phyloP scores from a whole-genome alignment of 2,888 invertebrate genomes.

The Tetramorium bicarinatum region DNA sequence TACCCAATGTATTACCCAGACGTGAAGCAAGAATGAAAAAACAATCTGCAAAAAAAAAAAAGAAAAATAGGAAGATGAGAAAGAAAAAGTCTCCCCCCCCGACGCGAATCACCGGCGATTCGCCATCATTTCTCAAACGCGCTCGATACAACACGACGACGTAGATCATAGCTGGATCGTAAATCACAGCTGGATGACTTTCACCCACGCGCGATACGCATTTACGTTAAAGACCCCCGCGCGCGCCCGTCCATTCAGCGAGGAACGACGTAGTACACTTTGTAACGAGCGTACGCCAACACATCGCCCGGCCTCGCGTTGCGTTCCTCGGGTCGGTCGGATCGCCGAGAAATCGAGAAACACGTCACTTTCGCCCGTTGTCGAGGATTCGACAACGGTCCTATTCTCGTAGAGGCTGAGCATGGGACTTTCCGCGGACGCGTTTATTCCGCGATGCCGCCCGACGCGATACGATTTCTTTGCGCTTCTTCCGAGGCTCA shows the following conservation, averaged over 20 bases:
- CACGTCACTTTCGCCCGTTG: conserved; percentile 28
- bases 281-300: conserved; percentile 20
- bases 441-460: background rate
- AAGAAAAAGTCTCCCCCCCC: background rate
- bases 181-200: conserved; percentile 41
- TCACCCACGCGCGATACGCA: conserved; percentile 46
- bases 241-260: conserved; percentile 9
- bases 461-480: conserved; percentile 59
- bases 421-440: background rate
- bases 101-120: background rate
- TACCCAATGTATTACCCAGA: conserved; percentile 22
- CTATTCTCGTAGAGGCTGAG: background rate
- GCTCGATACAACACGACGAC: background rate
- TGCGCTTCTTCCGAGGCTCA: conserved; percentile 69
- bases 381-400: conserved; percentile 4
- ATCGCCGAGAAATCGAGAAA: conserved; percentile 31
- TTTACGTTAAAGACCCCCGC: conserved; percentile 28
- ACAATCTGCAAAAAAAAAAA: background rate
- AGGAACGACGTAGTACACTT: conserved; percentile 3
- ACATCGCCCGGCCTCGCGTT: conserved; percentile 3
- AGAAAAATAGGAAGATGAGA: background rate
- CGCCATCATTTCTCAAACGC: conserved; percentile 14
- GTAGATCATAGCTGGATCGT: conserved; percentile 36
- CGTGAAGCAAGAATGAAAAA: background rate
- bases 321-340: background rate